A percentile compares a stretch with the other conserved stretches of the same genome.
These are phyloP conservation scores for Pica pica DNA, from an alignment of 2,113 vertebrate genomes.

Conservation along the genomic window DNA sequence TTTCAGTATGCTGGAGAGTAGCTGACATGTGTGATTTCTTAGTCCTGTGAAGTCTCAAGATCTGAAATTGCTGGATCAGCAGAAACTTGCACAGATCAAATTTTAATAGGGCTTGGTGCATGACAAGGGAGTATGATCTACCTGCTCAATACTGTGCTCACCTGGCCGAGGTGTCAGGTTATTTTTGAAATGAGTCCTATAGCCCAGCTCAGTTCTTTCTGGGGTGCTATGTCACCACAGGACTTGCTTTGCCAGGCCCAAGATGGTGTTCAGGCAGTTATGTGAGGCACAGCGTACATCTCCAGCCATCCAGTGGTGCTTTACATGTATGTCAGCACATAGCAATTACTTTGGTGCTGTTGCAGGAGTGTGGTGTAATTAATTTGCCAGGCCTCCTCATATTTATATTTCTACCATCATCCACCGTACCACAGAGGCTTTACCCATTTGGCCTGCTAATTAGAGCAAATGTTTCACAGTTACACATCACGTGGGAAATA, in stretches of 20 bases:
- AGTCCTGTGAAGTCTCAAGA: background rate
- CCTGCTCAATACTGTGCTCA: background rate
- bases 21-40: fast-evolving
- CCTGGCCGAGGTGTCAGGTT: background rate
- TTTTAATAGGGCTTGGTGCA: background rate
- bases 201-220: background rate
- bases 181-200: background rate
- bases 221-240: background rate
- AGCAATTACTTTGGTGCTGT: too few species aligned
- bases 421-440: background rate
- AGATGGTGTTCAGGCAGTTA: background rate
- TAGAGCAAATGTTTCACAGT: background rate
- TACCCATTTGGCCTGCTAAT: background rate
- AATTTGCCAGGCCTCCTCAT: background rate
- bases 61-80: background rate
- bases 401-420: background rate
- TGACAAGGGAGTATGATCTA: background rate
- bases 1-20: background rate
- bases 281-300: background rate
- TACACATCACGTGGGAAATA: background rate
- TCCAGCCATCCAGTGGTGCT: background rate
- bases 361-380: background rate
- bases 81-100: background rate
- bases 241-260: background rate
- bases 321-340: fast-evolving